Evolutionary conservation across 2,113 vertebrate species (phyloP).

Genomic region (Thunnus maccoyii): DNA sequence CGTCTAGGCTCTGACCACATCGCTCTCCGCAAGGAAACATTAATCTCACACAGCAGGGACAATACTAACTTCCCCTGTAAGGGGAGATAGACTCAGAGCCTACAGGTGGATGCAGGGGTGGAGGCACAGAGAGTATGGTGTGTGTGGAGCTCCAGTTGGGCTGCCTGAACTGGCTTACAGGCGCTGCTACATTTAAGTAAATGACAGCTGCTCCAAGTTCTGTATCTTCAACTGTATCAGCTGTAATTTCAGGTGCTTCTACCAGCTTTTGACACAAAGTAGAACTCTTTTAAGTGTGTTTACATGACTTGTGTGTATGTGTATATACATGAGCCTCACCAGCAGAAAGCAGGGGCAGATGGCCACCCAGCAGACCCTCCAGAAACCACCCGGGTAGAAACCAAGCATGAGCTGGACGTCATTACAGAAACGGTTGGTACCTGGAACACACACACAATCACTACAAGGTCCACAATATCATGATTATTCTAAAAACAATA

Average conservation of each 20-base stretch:
- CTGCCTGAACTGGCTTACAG: too few species aligned
- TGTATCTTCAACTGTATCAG: background rate
- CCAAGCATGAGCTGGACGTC: conserved; percentile 95
- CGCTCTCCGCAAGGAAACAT: too few species aligned
- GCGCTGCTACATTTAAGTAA: background rate
- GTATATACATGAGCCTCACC: conserved; percentile 84
- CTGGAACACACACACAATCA: conserved; percentile 77
- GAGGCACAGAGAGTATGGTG: too few species aligned
- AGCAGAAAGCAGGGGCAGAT: conserved; percentile 95
- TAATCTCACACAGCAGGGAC: too few species aligned
- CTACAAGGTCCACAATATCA: conserved; percentile 2
- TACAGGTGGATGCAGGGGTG: too few species aligned
- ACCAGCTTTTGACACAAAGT: background rate
- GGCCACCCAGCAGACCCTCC: conserved; percentile 95
- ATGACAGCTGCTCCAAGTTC: background rate
- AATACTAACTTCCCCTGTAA: too few species aligned
- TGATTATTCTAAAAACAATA: too few species aligned
- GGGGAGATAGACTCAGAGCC: too few species aligned
- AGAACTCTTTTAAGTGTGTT: background rate
- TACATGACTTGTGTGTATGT: background rate
- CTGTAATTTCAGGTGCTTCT: background rate
- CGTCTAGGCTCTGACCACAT: too few species aligned
- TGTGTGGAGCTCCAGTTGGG: too few species aligned
- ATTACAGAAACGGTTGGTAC: conserved; percentile 93
- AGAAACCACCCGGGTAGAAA: conserved; percentile 94